Evolutionary conservation across 2,888 invertebrate genomes (phyloP), one percentile per base, ranked within the genome.

Genomic region (Eumacrocentrus americanus): DNA sequence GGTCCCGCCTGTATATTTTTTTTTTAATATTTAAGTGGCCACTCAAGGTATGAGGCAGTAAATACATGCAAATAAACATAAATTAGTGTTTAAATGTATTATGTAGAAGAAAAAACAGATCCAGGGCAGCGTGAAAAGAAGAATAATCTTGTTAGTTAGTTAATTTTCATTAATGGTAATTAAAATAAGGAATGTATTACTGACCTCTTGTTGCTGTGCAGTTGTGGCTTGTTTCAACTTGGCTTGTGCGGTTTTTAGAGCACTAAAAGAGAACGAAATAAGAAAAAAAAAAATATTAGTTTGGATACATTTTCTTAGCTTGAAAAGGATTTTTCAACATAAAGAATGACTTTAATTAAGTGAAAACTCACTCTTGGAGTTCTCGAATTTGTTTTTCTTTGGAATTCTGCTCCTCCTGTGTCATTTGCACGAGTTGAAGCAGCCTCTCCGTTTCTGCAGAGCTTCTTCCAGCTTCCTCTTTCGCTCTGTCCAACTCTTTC

Each of bases 371-470:
- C 95, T 94, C 93, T 86, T 94, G 93, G 81, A 95, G 85, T 80
- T 95, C 94, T 85, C 91, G 89, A 72, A 95, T 94, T 81, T 91
- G 90, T 81, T 94, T 94, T 81, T 95, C 95, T 82, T 95, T 95
- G 73, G 91, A 86, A 77, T 94, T 94, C 81, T 94, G 94, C 79
- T 95, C 94, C 78, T 95, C 95, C 77, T 95, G 95, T 70, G 92
- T 92, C 92, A 94, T 94, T 83, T 94, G 93, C 75, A 95, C 91
- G 66, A 95, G 84, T 79, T 94, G 92, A 72, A 95, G 83, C 69
- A 95, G 83, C 71, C 94, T 84, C 81, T 95, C 94, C 73, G 93
- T 92, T 83, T 95, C 95, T n/a, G 91, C 86, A 54, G 92, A 88
- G 62, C 92, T 89, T 72, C 92, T 86, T 78, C 89, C 88, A 42